Evolutionary conservation across 2,113 vertebrate genomes (phyloP).

Genomic region (Nerophis ophidion): DNA sequence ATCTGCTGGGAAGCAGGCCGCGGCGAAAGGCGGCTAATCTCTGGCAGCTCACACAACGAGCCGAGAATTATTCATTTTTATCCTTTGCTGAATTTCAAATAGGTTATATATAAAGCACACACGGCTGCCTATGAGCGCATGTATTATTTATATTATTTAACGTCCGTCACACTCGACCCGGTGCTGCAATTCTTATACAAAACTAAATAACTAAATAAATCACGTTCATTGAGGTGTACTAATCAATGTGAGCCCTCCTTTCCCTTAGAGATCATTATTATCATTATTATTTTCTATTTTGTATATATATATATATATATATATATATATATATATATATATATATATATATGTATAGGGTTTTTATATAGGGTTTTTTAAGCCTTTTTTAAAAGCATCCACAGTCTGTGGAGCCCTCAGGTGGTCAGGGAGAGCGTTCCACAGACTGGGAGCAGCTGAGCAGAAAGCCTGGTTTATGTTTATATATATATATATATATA

Average conservation of each 20-base stretch:
- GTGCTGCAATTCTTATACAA: neutral
- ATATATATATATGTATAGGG: no score
- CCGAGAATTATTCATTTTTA: slow-evolving; percentile 11
- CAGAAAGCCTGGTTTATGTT: no score
- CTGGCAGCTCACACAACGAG: neutral
- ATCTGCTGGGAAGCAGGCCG: slow-evolving; percentile 16
- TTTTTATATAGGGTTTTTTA: no score
- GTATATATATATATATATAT: no score
- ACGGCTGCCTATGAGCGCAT: slow-evolving; percentile 1
- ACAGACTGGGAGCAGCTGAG: no score
- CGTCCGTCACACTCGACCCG: neutral
- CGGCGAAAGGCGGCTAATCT: slow-evolving; percentile 23
- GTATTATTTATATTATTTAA: neutral
- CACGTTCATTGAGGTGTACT: neutral
- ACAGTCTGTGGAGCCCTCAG: no score
- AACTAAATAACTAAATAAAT: neutral
- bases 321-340: no score
- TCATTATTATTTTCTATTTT: neutral
- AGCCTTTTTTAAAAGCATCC: no score
- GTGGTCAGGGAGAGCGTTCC: no score
- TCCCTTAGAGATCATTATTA: no score
- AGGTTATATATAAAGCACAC: slow-evolving; percentile 1
- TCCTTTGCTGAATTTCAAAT: slow-evolving; percentile 24
- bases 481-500: no score
- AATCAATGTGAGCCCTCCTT: slow-evolving; percentile 13